These are phyloP conservation scores for Microcebus ravelobensis DNA, from an alignment of 2,113 vertebrate species.

Conservation along the genomic window DNA sequence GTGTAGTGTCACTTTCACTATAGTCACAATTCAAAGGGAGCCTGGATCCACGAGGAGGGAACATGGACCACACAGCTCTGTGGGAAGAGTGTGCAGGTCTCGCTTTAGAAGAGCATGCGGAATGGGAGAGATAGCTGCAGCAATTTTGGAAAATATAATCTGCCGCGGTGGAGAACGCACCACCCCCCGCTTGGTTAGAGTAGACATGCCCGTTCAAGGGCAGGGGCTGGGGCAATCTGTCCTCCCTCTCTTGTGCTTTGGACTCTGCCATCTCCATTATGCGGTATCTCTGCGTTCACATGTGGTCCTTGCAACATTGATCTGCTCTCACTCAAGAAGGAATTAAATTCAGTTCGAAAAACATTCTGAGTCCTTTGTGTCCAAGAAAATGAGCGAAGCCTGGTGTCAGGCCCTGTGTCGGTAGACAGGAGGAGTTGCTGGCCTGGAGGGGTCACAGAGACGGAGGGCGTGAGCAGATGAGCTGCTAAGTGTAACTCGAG, in stretches of 20 bases:
- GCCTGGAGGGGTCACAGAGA: not conserved
- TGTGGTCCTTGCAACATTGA: not conserved
- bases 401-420: not conserved
- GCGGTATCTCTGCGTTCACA: not conserved
- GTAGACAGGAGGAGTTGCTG: not conserved
- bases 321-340: not conserved
- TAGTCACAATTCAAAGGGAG: not conserved
- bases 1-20: not conserved
- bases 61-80: not conserved
- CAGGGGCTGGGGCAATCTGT: not conserved
- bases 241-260: not conserved
- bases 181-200: too few relatives aligned
- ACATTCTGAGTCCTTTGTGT: not conserved
- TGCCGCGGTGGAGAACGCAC: not conserved
- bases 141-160: not conserved
- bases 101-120: not conserved
- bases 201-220: not conserved
- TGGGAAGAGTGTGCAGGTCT: not conserved
- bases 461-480: not conserved
- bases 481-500: not conserved
- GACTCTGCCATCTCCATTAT: not conserved
- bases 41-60: not conserved
- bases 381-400: not conserved
- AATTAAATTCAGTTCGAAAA: not conserved
- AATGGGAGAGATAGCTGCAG: not conserved